Percentiles rank a stretch among this genome's conserved stretches.
These are phyloP conservation scores for Ariopsis seemanni DNA, from an alignment of 2,113 vertebrate species.

Conservation along the genomic window DNA sequence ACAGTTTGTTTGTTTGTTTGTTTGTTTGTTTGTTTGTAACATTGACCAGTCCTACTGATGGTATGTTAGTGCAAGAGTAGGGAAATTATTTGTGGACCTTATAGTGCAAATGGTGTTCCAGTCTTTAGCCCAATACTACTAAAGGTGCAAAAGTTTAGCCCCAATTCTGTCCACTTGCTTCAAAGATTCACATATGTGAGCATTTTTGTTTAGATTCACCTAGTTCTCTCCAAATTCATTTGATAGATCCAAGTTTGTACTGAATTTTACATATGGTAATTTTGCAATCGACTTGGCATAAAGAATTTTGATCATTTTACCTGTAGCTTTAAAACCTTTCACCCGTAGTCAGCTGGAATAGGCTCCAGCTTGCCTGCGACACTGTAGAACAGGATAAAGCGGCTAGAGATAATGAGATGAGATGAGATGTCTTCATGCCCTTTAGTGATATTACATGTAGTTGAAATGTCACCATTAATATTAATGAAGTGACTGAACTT, in stretches of 20 bases:
- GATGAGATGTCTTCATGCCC: too few species aligned
- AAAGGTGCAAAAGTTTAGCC: neutral
- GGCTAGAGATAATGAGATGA: too few species aligned
- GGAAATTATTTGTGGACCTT: neutral
- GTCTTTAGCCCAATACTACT: neutral
- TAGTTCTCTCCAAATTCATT: neutral
- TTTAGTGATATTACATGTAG: neutral
- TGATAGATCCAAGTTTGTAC: neutral
- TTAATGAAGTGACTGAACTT: conserved; percentile 17
- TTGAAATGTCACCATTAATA: conserved; percentile 8
- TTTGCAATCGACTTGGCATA: neutral
- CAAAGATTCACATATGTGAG: neutral
- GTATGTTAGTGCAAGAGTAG: neutral
- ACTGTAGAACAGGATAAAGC: too few species aligned
- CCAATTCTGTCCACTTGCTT: neutral
- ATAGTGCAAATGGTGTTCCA: neutral
- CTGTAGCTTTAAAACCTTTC: neutral
- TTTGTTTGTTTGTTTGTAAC: too few species aligned
- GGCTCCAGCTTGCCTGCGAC: too few species aligned
- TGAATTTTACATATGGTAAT: neutral
- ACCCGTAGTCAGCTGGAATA: too few species aligned
- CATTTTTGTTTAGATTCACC: neutral
- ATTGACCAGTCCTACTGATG: neutral
- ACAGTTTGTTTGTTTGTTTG: neutral
- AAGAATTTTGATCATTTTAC: neutral